phyloP scores from a whole-genome alignment of 2,888 invertebrate genomes.

The Sinohyriopsis cumingii region DNA sequence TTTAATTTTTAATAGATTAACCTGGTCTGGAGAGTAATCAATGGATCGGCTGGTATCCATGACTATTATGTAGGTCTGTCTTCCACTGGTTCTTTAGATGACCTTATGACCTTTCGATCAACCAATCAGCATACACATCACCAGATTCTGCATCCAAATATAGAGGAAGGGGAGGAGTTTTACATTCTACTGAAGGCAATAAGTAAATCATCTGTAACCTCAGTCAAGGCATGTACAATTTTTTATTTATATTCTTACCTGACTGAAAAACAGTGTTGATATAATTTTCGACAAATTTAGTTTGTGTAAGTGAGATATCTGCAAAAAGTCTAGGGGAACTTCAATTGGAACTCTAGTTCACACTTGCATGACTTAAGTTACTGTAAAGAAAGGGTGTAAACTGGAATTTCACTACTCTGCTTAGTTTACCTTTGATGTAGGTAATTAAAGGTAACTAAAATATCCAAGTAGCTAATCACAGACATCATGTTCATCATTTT shows the following conservation, averaged over 20 bases:
- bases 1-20: constrained; percentile 22
- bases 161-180: constrained; percentile 47
- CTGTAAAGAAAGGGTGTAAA: too few relatives aligned
- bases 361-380: too few relatives aligned
- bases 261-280: too few relatives aligned
- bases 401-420: too few relatives aligned
- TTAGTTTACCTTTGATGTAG: too few relatives aligned
- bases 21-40: constrained; percentile 46
- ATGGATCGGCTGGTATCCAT: constrained; percentile 36
- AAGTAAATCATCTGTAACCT: constrained; percentile 37
- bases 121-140: constrained; percentile 42
- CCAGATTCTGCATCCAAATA: constrained; percentile 34
- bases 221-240: constrained; percentile 23
- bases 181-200: constrained; percentile 47
- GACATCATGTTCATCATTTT: too few relatives aligned
- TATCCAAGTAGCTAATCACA: too few relatives aligned
- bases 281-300: too few relatives aligned
- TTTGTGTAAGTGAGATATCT: too few relatives aligned
- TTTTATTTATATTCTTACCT: neutral
- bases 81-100: constrained; percentile 27
- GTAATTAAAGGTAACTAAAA: too few relatives aligned
- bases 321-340: too few relatives aligned
- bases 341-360: too few relatives aligned
- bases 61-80: constrained; percentile 49
- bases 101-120: constrained; percentile 36